These are phyloP conservation scores for Dipus sagitta DNA, from an alignment of 2,797 vertebrate genomes.

Conservation along the genomic window DNA sequence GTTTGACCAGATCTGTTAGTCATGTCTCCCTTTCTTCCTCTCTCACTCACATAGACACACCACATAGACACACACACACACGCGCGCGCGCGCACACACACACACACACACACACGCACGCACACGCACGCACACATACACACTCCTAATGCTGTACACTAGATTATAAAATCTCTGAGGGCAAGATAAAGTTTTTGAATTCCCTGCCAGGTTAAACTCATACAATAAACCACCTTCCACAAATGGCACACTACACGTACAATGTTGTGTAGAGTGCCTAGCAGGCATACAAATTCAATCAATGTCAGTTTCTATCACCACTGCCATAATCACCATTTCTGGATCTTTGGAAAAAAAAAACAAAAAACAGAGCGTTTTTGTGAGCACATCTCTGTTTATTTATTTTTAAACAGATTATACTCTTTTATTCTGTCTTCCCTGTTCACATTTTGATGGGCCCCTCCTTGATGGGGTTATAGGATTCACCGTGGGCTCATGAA, in stretches of 20 bases:
- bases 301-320: background rate
- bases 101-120: background rate
- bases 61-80: background rate
- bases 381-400: background rate
- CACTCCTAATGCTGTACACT: background rate
- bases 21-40: background rate
- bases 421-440: no score
- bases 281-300: background rate
- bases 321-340: background rate
- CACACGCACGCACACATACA: background rate
- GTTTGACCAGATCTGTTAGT: background rate
- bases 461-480: no score
- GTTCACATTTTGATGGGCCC: no score
- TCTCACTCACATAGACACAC: background rate
- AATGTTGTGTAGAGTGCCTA: background rate
- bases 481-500: no score
- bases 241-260: rapidly evolving
- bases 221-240: background rate
- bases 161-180: background rate
- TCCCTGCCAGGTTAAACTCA: background rate
- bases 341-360: background rate
- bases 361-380: background rate
- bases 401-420: no score
- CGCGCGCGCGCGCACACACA: background rate
- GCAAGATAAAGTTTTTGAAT: background rate